Evolutionary conservation across 1,140 invertebrate species (phyloP), one percentile per base, ranked within the genome.

Genomic region (Pogonognathellus flavescens): DNA sequence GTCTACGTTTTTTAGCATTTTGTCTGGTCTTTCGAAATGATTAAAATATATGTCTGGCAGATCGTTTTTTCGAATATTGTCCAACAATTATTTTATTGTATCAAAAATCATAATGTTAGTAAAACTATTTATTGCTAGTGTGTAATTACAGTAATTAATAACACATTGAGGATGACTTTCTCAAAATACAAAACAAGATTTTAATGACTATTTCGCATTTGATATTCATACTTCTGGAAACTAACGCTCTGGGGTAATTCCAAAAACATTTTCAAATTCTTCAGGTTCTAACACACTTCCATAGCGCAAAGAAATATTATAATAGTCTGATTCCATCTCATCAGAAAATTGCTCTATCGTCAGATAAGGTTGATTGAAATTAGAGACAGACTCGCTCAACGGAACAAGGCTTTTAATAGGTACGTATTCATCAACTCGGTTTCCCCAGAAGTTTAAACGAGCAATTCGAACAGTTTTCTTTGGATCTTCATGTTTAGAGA

Each of bases 391-490:
- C 13, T 86, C 85, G n/a, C 18, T 22, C 14, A 86, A 25, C 4
- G 80, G 80, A 16, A 60, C 50, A 66, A 86, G 55, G 20, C 83
- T 31, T 49, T 86, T 20, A 16, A 72, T 59, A 0, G 49, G 14
- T 70, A 50, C 2, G 25, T 49, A 62, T 41, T 72, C 62, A 57
- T 86, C 85, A 10, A 52, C 22, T 8, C 85, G 31, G 18, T 52
- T 13, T 8, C 85, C 85, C 85, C 85, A 86, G 66, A 86, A 86
- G 18, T 31, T 70, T 50, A 86, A 41, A 52, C 52, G 80, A 49
- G 85, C 85, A 20, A 86, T 50, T 18, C 76, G 80, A 10, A 86
- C 52, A 3, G 22, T 50, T 31, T 72, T 50, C 1, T 50, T 49
- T 0, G 80, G 31, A 49, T 76, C 41, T 76, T 76, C 70, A 11